phyloP scores from a whole-genome alignment of 2,797 vertebrate genomes.

The Pseudocheirus occidentalis region DNA sequence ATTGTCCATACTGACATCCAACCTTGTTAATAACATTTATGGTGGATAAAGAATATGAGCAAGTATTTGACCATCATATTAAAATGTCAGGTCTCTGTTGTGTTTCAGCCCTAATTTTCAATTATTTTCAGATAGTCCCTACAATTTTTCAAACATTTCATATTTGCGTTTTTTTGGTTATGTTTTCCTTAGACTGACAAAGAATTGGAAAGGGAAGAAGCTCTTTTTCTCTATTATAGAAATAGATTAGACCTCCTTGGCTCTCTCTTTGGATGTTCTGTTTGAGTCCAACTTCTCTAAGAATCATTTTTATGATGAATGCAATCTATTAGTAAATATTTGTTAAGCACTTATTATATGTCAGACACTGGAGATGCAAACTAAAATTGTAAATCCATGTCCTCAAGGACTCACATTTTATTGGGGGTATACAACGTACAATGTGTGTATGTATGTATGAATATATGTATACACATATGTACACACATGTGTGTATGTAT shows the following conservation, averaged over 20 bases:
- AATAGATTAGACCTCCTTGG: not conserved
- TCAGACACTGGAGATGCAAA: not conserved
- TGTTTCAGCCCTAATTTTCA: constrained; percentile 38
- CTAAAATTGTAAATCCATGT: not conserved
- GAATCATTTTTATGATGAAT: not conserved
- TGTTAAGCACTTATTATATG: not conserved
- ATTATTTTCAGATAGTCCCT: not conserved
- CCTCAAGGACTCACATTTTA: not conserved
- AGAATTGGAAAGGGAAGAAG: not conserved
- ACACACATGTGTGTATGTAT: not conserved
- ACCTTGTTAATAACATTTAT: constrained; percentile 35
- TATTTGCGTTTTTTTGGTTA: not conserved
- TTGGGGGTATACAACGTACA: not conserved
- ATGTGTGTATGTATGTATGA: not conserved
- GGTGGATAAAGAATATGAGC: not conserved
- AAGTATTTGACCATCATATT: not conserved
- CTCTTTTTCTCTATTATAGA: not conserved
- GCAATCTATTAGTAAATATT: not conserved
- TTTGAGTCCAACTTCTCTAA: not conserved
- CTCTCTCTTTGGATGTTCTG: not conserved
- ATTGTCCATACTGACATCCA: not conserved
- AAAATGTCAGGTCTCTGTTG: constrained; percentile 15
- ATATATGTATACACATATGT: not conserved
- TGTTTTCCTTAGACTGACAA: not conserved
- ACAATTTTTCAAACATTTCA: not conserved